phyloP scores from a whole-genome alignment of 2,797 vertebrate species.

The Ateles fusciceps region DNA sequence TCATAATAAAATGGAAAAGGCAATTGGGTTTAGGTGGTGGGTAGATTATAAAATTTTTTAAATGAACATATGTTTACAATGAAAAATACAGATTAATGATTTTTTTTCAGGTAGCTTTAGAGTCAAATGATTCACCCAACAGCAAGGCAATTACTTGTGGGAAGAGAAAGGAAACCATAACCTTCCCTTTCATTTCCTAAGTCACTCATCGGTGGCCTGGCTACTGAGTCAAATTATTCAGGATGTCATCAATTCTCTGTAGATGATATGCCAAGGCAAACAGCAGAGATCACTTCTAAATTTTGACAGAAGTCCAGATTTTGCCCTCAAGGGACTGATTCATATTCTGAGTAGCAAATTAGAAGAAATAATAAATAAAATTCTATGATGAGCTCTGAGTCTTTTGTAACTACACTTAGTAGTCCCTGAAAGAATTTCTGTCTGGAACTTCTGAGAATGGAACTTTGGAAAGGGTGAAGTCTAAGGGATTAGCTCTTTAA shows the following conservation, averaged over 20 bases:
- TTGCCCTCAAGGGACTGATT: conserved; percentile 12
- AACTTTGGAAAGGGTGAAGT: background rate
- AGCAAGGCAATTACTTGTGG: background rate
- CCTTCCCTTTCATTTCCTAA: background rate
- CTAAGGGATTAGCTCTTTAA: background rate
- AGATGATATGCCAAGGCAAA: background rate
- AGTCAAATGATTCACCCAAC: background rate
- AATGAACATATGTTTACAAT: background rate
- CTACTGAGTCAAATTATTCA: background rate
- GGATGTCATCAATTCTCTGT: background rate
- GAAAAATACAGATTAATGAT: background rate
- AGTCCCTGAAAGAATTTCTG: background rate
- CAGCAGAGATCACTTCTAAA: background rate
- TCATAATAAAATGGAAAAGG: background rate
- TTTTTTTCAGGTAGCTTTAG: background rate
- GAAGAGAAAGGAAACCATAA: background rate
- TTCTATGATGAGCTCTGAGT: background rate
- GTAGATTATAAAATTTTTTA: background rate
- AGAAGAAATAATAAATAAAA: background rate
- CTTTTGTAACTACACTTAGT: background rate
- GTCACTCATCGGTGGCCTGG: background rate
- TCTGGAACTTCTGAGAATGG: background rate
- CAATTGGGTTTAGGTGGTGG: background rate
- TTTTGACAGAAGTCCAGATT: conserved; percentile 12
- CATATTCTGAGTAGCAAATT: background rate